Evolutionary conservation across 2,113 vertebrate species (phyloP).

Genomic region (Hyperoodon ampullatus): DNA sequence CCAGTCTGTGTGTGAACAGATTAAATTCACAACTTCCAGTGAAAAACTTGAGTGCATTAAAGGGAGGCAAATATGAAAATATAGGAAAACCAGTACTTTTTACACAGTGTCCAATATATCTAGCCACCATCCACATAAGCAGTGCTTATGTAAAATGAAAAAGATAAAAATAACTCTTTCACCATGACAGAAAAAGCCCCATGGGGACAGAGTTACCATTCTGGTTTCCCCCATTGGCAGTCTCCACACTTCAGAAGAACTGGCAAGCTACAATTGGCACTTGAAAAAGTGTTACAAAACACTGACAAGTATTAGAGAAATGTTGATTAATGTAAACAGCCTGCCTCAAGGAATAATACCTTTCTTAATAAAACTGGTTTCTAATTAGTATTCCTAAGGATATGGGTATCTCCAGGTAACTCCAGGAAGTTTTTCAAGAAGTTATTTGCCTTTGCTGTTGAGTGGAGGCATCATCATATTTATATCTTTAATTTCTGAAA

Average conservation of each 20-base stretch:
- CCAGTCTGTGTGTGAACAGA: neutral
- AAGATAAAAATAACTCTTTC: conserved; percentile 50
- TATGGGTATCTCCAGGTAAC: conserved; percentile 55
- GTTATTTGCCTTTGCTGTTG: neutral
- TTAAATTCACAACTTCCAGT: conserved; percentile 12
- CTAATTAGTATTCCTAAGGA: conserved; percentile 66
- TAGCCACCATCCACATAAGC: conserved; percentile 53
- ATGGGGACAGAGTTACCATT: conserved; percentile 70
- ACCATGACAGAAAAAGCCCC: conserved; percentile 61
- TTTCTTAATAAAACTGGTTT: conserved; percentile 77
- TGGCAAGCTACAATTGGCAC: conserved; percentile 80
- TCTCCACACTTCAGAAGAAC: conserved; percentile 78
- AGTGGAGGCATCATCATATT: neutral
- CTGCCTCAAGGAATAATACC: conserved; percentile 77
- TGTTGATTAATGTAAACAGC: conserved; percentile 82
- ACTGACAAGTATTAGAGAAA: conserved; percentile 79
- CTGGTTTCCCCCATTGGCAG: conserved; percentile 68
- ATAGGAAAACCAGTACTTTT: neutral
- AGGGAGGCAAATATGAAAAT: neutral
- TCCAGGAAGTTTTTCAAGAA: conserved; percentile 48
- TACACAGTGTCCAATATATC: neutral
- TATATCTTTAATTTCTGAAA: conserved; percentile 30
- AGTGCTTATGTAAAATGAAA: conserved; percentile 64
- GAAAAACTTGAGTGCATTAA: neutral
- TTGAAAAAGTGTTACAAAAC: conserved; percentile 82